These are phyloP conservation scores for Capra hircus DNA, from an alignment of 2,113 vertebrate genomes.

Conservation along the genomic window DNA sequence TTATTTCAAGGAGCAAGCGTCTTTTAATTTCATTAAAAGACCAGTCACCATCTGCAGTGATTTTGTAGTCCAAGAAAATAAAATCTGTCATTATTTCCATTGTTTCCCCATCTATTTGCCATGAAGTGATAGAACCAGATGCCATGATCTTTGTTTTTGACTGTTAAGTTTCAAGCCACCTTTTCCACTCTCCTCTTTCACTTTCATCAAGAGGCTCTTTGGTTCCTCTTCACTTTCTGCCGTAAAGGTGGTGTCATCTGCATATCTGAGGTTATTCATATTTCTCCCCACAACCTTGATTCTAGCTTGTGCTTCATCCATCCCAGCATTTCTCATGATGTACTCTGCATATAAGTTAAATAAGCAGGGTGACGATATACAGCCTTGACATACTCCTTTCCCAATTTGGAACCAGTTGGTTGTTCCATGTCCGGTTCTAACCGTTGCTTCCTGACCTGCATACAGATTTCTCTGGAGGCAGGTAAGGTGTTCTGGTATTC, in stretches of 20 bases:
- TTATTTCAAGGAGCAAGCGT: neutral
- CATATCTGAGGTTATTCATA: neutral
- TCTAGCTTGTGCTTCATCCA: neutral
- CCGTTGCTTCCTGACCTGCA: neutral
- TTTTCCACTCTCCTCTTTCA: neutral
- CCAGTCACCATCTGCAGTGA: neutral
- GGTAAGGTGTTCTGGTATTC: neutral
- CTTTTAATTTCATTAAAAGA: neutral
- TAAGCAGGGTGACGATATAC: neutral
- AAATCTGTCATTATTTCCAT: neutral
- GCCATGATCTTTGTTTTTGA: neutral
- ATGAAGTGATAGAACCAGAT: neutral
- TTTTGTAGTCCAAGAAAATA: neutral
- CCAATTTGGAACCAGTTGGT: neutral
- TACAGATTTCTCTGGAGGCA: neutral
- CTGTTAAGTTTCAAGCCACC: neutral
- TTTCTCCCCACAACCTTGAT: neutral
- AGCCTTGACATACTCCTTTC: neutral
- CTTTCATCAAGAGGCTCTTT: neutral
- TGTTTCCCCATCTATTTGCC: neutral
- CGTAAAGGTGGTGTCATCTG: neutral
- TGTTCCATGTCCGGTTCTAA: neutral
- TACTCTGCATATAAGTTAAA: neutral
- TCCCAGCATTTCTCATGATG: rapidly evolving
- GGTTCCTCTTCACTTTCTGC: neutral